phyloP scores from a whole-genome alignment of 2,888 invertebrate species.

The Oscheius sp. region DNA sequence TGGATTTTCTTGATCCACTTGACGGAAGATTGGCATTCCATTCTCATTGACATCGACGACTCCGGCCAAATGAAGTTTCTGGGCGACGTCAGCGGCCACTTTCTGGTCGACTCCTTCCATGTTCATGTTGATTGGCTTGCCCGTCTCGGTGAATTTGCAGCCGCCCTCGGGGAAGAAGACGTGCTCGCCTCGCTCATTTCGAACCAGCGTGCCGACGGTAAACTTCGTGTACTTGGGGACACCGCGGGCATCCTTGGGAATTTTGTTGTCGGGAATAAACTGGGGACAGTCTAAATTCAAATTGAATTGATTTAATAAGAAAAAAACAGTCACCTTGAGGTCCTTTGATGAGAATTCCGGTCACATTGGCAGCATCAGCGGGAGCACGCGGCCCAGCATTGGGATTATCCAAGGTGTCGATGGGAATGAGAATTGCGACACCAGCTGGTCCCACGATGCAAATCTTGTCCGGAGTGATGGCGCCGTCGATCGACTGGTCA shows the following conservation, averaged over 20 bases:
- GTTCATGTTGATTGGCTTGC: constrained; percentile 2
- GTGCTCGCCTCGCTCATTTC: constrained; percentile 24
- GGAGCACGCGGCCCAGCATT: constrained; percentile 20
- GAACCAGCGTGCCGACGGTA: constrained; percentile 16
- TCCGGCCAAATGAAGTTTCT: constrained; percentile 19
- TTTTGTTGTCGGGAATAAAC: constrained; percentile 32
- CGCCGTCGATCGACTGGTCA: constrained; percentile 23
- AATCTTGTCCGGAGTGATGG: constrained; percentile 28
- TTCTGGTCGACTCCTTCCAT: constrained; percentile 1
- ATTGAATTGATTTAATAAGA: too few species aligned
- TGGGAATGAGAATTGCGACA: constrained; percentile 21
- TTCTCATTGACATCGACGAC: constrained; percentile 27
- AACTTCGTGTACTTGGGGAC: constrained; percentile 15
- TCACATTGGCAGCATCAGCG: background rate
- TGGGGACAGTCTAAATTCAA: constrained; percentile 39
- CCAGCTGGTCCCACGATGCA: constrained; percentile 27
- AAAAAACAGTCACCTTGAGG: too few species aligned
- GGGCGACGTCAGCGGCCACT: background rate
- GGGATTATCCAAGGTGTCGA: constrained; percentile 11
- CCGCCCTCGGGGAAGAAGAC: constrained; percentile 33
- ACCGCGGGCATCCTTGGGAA: constrained; percentile 25
- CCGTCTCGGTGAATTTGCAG: constrained; percentile 21
- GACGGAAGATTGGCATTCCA: constrained; percentile 31
- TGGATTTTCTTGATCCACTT: constrained; percentile 8
- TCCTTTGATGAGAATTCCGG: constrained; percentile 34